Base-by-base conservation (phyloP, 2,888 invertebrate species). In the Apocheima hispidaria region DNA sequence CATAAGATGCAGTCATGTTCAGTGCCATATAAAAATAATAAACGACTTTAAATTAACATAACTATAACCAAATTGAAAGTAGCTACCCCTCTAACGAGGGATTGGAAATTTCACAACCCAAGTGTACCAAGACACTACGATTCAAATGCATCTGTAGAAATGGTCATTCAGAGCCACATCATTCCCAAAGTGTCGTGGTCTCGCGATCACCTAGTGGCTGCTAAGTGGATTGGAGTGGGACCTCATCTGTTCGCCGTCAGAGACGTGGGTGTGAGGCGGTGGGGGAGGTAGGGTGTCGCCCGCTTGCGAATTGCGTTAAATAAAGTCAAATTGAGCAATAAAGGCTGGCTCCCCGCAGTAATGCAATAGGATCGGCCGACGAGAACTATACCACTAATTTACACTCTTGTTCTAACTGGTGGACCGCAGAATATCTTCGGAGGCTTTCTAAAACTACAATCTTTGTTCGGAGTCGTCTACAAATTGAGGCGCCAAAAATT, bases 321-420 rank as follows among this genome's bases (percentile, higher is more conserved):
- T 91, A 92, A 92, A 92, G 91, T 90, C 90, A 92, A 92, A 93
- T 92, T 92, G 93, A 92, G 91, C 91, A 92, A 92, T 92, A 93
- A 92, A 92, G 90, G 87, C 87, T 78, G 84, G 87, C 82, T 84
- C 77, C 82, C 86, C 86, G 84, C 86, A 77, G 83, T 88, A 92
- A 91, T 90, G 87, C 89, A 85, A 89, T 88, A 84, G 87, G 82
- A 84, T 80, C 84, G 83, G 80, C 81, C 78, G 73, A 69, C 78
- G 75, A 78, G 75, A 72, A 86, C 86, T 84, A 83, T 82, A 84
- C 82, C 83, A 82, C 84, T 87, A 85, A 88, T 88, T 87, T 85
- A 83, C 79, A 80, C 81, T 70, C 52, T 40, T 58, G 57, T 58
- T 36, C 60, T 52, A 48, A 26, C 52, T 48, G 61, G 61, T 41